Conservation (phyloP, 92 coral and sea anemone species). For the Zoanthus solanderi region DNA sequence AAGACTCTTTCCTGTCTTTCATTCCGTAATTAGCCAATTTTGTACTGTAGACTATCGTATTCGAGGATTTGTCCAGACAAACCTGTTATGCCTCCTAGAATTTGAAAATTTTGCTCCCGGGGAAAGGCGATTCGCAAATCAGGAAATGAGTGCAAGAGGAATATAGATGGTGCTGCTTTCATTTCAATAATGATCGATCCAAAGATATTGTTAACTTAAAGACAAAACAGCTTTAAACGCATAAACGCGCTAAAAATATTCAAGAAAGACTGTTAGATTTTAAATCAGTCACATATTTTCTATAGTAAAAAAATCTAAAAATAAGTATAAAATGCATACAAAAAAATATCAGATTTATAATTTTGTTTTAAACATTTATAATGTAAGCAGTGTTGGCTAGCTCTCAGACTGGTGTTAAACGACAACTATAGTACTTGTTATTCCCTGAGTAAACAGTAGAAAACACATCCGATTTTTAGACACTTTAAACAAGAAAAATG, state of each 20-base stretch:
- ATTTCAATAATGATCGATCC: constrained; percentile 18
- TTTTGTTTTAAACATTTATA: constrained; percentile 32
- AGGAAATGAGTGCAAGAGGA: constrained; percentile 11
- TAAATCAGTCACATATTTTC: neutral
- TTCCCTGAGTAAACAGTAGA: constrained; percentile 36
- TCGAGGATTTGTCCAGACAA: neutral
- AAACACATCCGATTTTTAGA: neutral
- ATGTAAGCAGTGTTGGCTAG: constrained; percentile 28
- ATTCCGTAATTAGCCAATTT: neutral
- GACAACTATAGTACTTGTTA: neutral
- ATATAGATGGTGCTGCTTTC: neutral
- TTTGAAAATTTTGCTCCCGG: constrained; percentile 3
- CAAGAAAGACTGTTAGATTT: neutral
- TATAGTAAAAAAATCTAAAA: neutral
- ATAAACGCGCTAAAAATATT: neutral
- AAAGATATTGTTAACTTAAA: neutral
- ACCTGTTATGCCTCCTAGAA: constrained; percentile 2
- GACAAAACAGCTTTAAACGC: constrained; percentile 5
- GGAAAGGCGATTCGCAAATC: neutral
- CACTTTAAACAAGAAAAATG: neutral
- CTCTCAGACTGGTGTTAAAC: neutral
- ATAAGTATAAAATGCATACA: neutral
- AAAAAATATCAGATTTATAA: constrained; percentile 18
- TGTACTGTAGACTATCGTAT: neutral
- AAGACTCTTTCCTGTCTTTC: neutral